Conservation (phyloP, 2,797 vertebrate species). For the Thaleichthys pacificus region DNA sequence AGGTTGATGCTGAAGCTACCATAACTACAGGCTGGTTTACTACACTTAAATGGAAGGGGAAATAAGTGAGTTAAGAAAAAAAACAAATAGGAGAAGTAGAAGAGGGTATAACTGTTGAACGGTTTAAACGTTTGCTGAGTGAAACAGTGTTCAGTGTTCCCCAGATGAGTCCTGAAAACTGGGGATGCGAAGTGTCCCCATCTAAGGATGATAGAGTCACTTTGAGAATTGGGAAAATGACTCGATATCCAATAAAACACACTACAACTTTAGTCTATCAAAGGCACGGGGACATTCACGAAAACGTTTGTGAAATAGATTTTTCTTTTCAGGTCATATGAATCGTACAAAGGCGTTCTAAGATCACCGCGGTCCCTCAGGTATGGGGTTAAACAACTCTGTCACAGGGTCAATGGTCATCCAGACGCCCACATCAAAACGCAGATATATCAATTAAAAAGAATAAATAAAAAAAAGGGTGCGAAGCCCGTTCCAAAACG, state of each 20-base stretch:
- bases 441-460: conserved; percentile 84
- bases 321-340: conserved; percentile 58
- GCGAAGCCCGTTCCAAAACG: conserved; percentile 61
- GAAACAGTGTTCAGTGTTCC: background rate
- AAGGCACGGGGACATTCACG: conserved; percentile 60
- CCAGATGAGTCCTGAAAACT: background rate
- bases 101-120: too few species aligned
- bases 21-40: background rate
- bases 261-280: conserved; percentile 50
- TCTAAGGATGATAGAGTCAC: conserved; percentile 45
- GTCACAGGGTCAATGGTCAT: conserved; percentile 79
- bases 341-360: conserved; percentile 48
- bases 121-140: too few species aligned
- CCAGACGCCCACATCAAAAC: conserved; percentile 68
- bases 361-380: conserved; percentile 55
- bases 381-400: conserved; percentile 57
- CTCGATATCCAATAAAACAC: conserved; percentile 32
- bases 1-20: background rate
- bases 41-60: background rate
- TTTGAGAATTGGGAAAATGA: conserved; percentile 37
- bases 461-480: conserved; percentile 75
- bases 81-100: background rate
- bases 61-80: background rate
- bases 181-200: conserved; percentile 10
- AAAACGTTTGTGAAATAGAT: conserved; percentile 55